Conservation (phyloP, 2,797 vertebrate genomes). For the Lophius americanus region DNA sequence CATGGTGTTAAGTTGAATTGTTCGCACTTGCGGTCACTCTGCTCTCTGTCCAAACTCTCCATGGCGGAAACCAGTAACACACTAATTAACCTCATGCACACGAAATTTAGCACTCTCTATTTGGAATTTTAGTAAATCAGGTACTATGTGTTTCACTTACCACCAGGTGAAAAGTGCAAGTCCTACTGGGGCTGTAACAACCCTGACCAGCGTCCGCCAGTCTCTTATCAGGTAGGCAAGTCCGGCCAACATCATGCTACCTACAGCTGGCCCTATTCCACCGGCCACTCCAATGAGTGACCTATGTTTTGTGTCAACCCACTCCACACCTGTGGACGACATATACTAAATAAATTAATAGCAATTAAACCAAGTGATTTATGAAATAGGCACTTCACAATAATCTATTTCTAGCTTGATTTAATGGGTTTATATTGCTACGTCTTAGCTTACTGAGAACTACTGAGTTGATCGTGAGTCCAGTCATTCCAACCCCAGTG, state of each 20-base stretch:
- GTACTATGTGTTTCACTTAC: slow-evolving; percentile 71
- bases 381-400: too few relatives aligned
- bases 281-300: slow-evolving; percentile 63
- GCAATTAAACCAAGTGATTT: too few relatives aligned
- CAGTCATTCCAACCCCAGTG: slow-evolving; percentile 72
- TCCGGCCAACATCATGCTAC: slow-evolving; percentile 77
- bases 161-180: slow-evolving; percentile 84
- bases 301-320: slow-evolving; percentile 74
- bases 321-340: slow-evolving; percentile 72
- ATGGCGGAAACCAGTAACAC: too few relatives aligned
- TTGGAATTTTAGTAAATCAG: too few relatives aligned
- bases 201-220: slow-evolving; percentile 73
- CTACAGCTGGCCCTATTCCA: slow-evolving; percentile 70
- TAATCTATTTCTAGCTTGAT: background rate
- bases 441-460: slow-evolving; percentile 66
- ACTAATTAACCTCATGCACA: too few relatives aligned
- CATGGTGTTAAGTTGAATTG: too few relatives aligned
- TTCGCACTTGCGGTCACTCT: too few relatives aligned
- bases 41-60: too few relatives aligned
- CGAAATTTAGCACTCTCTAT: too few relatives aligned
- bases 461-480: slow-evolving; percentile 62
- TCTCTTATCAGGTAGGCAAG: slow-evolving; percentile 70
- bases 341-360: too few relatives aligned
- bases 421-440: fast-evolving
- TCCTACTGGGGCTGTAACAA: slow-evolving; percentile 80